A percentile compares a stretch with the other conserved stretches of the same genome.
Conservation (phyloP, 2,113 vertebrate genomes). For the Ranitomeya imitator region DNA sequence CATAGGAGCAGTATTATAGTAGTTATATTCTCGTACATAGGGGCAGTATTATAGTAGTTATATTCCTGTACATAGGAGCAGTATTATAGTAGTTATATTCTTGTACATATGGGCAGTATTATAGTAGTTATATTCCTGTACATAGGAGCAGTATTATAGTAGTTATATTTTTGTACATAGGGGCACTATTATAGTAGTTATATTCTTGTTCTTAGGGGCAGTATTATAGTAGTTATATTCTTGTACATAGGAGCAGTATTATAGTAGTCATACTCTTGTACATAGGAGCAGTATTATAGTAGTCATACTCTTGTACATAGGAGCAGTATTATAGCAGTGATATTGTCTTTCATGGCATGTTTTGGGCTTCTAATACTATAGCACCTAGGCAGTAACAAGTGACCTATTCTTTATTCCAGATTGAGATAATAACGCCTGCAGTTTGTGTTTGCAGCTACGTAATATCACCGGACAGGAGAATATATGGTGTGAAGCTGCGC, state of each 20-base stretch:
- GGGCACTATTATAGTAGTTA: neutral
- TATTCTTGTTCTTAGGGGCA: neutral
- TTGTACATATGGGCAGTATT: neutral
- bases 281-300: neutral
- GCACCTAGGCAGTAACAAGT: no score
- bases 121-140: constrained; percentile 8
- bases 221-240: no score
- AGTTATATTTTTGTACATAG: no score
- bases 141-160: neutral
- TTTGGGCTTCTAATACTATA: no score
- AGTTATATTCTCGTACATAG: no score
- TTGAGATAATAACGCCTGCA: no score
- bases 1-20: no score
- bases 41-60: neutral
- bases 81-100: neutral
- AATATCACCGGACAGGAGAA: neutral
- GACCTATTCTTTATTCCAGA: neutral
- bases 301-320: neutral
- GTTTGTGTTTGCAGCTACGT: neutral
- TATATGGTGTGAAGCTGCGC: neutral
- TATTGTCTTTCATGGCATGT: neutral
- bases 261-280: neutral
- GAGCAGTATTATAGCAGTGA: neutral
- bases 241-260: neutral
- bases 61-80: neutral